phyloP scores from a whole-genome alignment of 2,797 vertebrate species.

The Macropus fuliginosus region DNA sequence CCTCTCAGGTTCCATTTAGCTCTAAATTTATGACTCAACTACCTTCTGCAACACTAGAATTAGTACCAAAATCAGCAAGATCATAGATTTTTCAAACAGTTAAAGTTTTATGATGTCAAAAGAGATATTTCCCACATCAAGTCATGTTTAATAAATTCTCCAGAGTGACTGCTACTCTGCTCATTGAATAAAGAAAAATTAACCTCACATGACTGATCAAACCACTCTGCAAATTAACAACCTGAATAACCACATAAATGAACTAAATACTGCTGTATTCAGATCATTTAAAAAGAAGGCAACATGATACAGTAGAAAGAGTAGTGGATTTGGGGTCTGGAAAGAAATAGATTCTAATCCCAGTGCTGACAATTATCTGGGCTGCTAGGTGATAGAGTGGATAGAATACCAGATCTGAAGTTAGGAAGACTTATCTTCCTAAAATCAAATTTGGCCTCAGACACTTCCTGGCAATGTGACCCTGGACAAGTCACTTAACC shows the following conservation, averaged over 20 bases:
- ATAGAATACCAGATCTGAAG: not conserved
- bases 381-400: not conserved
- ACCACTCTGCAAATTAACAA: not conserved
- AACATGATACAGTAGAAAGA: not conserved
- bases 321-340: not conserved
- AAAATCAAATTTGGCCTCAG: not conserved
- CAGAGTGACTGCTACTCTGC: not conserved
- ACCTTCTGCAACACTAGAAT: not conserved
- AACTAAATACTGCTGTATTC: not conserved
- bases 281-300: not conserved
- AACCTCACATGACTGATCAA: not conserved
- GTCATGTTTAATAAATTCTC: not conserved
- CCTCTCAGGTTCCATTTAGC: not conserved
- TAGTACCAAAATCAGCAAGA: not conserved
- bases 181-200: not conserved
- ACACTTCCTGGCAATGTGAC: not conserved
- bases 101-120: not conserved
- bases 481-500: not conserved
- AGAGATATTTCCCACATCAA: not conserved
- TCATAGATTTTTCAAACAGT: not conserved
- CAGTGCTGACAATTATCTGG: not conserved
- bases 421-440: not conserved
- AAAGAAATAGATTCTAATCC: not conserved
- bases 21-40: not conserved
- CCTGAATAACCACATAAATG: not conserved